phyloP scores from a whole-genome alignment of 2,888 invertebrate genomes.

The Furcula furcula region DNA sequence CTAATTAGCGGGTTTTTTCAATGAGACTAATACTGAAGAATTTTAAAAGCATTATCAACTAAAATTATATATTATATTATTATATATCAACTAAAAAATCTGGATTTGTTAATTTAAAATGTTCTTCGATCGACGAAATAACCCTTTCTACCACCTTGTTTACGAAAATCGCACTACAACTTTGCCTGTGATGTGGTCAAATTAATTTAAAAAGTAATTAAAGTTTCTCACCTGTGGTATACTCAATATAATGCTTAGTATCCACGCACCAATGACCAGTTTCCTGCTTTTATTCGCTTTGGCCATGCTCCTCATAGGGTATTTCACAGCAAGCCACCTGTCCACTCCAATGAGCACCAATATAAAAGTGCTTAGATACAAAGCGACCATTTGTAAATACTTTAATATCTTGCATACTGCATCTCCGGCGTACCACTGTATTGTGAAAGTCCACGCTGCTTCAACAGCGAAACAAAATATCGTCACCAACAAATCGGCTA shows the following conservation, averaged over 20 bases:
- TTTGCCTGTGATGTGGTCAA: too few species aligned
- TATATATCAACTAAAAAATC: neutral
- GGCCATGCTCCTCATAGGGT: constrained; percentile 87
- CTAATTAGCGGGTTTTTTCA: too few species aligned
- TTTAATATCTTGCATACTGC: constrained; percentile 90
- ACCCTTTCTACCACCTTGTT: too few species aligned
- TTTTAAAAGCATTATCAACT: too few species aligned
- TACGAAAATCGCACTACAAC: too few species aligned
- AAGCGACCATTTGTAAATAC: constrained; percentile 90
- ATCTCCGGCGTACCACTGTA: constrained; percentile 91
- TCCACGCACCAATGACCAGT: constrained; percentile 86
- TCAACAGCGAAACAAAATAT: constrained; percentile 91
- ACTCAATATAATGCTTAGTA: constrained; percentile 87
- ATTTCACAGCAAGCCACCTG: constrained; percentile 90
- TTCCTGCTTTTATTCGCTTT: constrained; percentile 86
- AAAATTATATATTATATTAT: too few species aligned
- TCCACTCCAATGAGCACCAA: constrained; percentile 92
- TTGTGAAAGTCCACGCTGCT: constrained; percentile 90
- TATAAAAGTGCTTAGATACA: constrained; percentile 91
- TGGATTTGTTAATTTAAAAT: too few species aligned
- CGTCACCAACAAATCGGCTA: constrained; percentile 91
- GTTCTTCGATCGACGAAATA: too few species aligned
- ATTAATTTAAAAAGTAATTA: constrained; percentile 16
- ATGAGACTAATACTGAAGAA: too few species aligned
- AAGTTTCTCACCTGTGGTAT: constrained; percentile 87